Base-by-base conservation (phyloP, 2,888 invertebrate species). In the Elegia similella region DNA sequence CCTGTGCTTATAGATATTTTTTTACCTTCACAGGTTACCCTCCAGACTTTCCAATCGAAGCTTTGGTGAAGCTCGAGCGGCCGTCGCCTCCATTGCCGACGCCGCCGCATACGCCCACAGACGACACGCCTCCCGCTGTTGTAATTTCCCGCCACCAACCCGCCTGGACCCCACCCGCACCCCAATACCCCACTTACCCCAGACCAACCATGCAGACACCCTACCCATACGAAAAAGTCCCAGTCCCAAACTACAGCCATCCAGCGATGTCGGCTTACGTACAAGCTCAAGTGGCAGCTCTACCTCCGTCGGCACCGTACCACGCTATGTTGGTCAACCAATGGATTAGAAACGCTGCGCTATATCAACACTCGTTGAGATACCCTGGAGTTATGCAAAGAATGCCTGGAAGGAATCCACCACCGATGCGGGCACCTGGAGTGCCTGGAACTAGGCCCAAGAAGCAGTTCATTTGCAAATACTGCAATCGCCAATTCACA, bases 401-500 rank as follows among this genome's bases (percentile, higher is more conserved):
- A 70, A 78, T 89, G 73, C 90, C 90, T 5, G 92, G 92, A 60
- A 88, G 92, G 58, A 92, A 87, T 67, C 91, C 93, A 42, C 92
- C 93, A 0, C 91, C 92, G 0, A 78, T 93, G 78, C 87, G 94
- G 72, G 91, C 93, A 0, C 92, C 92, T 1, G 91, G 92, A 52
- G 89, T 87, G 3, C 93, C 92, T 52, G 93, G 94, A 69, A 92
- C 89, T 34, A 91, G 95, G 63, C 95, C 95, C 50, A 95, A 95
- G 82, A 95, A 95, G 70, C 95, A 99, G 88, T 99, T 98, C 90
- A 98, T 99, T 78, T 99, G 99, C 93, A 97, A 98, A 89, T 99
- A 96, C 88, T 99, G 99, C 92, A 96, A 97, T 80, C 94, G 99
- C 42, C 98, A 98, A 80, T 99, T 99, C 90, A 99, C 98, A 65